phyloP scores from a whole-genome alignment of 2,113 vertebrate species.

The Gadus macrocephalus region DNA sequence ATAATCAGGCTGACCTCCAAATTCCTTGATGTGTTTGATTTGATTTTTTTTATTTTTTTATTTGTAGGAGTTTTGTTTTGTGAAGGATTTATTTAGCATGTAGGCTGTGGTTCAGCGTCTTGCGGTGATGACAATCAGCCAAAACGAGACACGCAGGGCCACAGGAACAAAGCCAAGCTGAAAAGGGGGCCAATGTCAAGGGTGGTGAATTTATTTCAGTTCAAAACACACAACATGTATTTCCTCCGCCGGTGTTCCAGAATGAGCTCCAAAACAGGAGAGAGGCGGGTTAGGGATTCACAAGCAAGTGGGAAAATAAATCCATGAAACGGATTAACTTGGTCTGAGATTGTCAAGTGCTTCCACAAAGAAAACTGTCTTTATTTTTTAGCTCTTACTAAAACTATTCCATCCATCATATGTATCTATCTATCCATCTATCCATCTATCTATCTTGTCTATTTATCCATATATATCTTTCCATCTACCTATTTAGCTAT shows the following conservation, averaged over 20 bases:
- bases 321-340: no score
- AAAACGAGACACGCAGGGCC: neutral
- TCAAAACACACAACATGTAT: constrained; percentile 20
- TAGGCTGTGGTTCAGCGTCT: neutral
- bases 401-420: neutral
- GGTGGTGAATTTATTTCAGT: constrained; percentile 23
- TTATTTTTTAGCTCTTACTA: no score
- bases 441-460: neutral
- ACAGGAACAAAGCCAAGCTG: neutral
- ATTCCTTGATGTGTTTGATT: neutral
- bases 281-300: neutral
- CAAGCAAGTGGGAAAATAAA: no score
- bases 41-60: neutral
- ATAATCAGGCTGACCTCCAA: no score
- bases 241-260: constrained; percentile 30
- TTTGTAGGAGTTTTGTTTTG: neutral
- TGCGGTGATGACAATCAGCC: neutral
- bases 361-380: no score
- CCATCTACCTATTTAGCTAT: no score
- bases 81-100: neutral
- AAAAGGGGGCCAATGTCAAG: neutral
- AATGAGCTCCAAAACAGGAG: constrained; percentile 20
- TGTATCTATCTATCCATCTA: neutral
- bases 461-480: neutral
- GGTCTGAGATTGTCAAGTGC: no score